These are phyloP conservation scores for Anoplophora glabripennis DNA, from an alignment of 1,140 invertebrate species.

Conservation along the genomic window DNA sequence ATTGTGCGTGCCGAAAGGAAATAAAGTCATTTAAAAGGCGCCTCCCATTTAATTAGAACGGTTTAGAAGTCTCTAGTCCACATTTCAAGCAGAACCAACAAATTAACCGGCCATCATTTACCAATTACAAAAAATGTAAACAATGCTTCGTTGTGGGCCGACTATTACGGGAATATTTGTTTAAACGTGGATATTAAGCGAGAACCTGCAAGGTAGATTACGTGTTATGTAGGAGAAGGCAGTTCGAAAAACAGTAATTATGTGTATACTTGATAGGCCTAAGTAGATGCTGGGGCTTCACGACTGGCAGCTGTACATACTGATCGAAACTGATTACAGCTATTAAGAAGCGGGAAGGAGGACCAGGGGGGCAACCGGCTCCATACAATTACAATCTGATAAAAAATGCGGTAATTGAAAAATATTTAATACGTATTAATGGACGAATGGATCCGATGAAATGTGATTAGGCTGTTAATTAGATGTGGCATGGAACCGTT, in stretches of 20 bases:
- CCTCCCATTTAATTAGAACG: too few relatives aligned
- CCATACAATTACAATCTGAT: conserved; percentile 22
- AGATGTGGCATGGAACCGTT: too few relatives aligned
- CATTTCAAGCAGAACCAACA: too few relatives aligned
- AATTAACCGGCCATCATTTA: neutral
- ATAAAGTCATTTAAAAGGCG: too few relatives aligned
- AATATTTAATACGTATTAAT: conserved; percentile 4
- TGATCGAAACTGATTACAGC: conserved; percentile 27
- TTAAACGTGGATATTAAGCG: conserved; percentile 4
- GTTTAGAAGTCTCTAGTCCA: too few relatives aligned
- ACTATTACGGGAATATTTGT: conserved; percentile 12
- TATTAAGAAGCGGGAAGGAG: conserved; percentile 21
- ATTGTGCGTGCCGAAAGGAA: too few relatives aligned
- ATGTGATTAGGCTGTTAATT: too few relatives aligned
- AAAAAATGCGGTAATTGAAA: conserved; percentile 24
- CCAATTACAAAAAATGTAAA: conserved; percentile 8
- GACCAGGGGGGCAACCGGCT: neutral
- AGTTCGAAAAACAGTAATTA: conserved; percentile 19
- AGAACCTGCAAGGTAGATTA: conserved; percentile 5
- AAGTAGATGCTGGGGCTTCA: conserved; percentile 28
- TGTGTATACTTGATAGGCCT: conserved; percentile 20
- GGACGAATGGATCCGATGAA: too few relatives aligned
- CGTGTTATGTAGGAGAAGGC: conserved; percentile 1
- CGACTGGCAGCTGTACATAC: conserved; percentile 25
- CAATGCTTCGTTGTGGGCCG: conserved; percentile 2